Conservation (phyloP, 2,888 invertebrate species). For the Nomada hirtipes region DNA sequence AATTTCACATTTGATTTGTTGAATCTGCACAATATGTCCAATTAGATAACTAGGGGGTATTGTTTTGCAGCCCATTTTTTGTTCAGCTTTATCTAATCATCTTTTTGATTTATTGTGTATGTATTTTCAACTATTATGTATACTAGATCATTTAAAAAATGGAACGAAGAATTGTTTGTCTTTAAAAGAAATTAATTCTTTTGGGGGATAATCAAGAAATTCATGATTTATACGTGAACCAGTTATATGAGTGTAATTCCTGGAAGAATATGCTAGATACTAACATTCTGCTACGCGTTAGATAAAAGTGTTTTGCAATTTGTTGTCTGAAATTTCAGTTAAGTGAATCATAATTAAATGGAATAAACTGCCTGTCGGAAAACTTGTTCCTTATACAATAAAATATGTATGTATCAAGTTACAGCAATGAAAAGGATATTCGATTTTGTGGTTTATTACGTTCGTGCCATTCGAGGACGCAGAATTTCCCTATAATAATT, state of each 20-base stretch:
- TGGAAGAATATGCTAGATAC: background rate
- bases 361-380: constrained; percentile 1
- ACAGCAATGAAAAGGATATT: constrained; percentile 13
- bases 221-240: background rate
- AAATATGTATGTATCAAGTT: background rate
- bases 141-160: no score
- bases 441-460: constrained; percentile 25
- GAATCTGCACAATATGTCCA: no score
- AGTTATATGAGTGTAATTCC: background rate
- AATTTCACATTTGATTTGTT: no score
- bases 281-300: background rate
- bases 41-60: no score
- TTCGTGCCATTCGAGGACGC: constrained; percentile 8
- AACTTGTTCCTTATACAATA: background rate
- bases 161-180: background rate
- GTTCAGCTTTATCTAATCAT: no score
- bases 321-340: constrained; percentile 5
- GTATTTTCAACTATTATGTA: no score
- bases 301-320: background rate
- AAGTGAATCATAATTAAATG: background rate
- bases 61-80: no score
- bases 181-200: background rate
- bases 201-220: background rate
- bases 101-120: no score
- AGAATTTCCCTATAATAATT: no score